These are phyloP conservation scores for Odiellus spinosus DNA, from an alignment of 2,888 invertebrate species.

Conservation along the genomic window DNA sequence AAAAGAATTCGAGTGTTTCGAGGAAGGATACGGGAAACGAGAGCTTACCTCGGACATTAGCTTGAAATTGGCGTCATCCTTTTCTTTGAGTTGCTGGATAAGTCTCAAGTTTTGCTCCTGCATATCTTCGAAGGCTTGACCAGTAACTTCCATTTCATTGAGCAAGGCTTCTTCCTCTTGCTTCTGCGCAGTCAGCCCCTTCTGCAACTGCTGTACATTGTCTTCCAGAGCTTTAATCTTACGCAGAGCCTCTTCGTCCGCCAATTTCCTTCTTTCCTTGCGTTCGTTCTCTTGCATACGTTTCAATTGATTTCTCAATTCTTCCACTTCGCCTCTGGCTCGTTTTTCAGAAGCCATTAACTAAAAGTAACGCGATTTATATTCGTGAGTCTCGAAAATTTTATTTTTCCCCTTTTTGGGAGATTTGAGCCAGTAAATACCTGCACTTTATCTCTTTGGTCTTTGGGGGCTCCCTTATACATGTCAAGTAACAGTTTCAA, in stretches of 20 bases:
- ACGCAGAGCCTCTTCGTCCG: constrained; percentile 83
- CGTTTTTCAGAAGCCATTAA: constrained; percentile 84
- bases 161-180: constrained; percentile 70
- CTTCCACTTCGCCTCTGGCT: constrained; percentile 73
- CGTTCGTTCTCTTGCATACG: constrained; percentile 64
- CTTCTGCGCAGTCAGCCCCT: constrained; percentile 58
- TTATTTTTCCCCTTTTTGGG: background rate
- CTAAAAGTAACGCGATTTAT: constrained; percentile 9
- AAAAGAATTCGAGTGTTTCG: too few relatives aligned
- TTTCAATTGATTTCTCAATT: constrained; percentile 40
- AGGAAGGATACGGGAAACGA: too few relatives aligned
- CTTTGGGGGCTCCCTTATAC: constrained; percentile 95
- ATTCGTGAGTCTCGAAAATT: background rate
- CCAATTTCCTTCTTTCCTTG: constrained; percentile 72
- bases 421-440: too few relatives aligned
- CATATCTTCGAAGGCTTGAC: constrained; percentile 98
- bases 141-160: constrained; percentile 98
- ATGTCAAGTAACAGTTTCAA: constrained; percentile 84
- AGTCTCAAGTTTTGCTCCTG: constrained; percentile 93
- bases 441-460: constrained; percentile 88
- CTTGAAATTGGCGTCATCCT: constrained; percentile 96
- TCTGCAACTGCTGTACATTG: constrained; percentile 76
- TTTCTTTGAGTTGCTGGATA: constrained; percentile 85
- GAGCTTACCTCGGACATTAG: constrained; percentile 78
- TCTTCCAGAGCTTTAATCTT: constrained; percentile 91